Percentiles rank a stretch among this genome's conserved stretches.
phyloP scores from a whole-genome alignment of 2,888 invertebrate species.

The Spodoptera exigua region DNA sequence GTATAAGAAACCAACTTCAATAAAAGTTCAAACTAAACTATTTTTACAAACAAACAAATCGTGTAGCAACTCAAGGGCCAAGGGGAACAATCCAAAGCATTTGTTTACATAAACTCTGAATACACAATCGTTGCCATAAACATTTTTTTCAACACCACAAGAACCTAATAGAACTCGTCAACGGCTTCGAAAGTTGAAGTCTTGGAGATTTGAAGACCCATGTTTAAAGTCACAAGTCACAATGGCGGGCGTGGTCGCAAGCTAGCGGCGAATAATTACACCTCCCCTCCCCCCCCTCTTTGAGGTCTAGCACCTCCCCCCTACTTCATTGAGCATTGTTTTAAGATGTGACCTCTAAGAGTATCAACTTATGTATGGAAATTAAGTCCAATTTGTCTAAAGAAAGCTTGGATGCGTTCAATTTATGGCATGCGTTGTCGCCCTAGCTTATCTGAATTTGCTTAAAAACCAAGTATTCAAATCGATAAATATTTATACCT shows the following conservation, averaged over 20 bases:
- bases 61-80: too few species aligned
- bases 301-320: constrained; percentile 61
- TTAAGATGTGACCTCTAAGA: constrained; percentile 82
- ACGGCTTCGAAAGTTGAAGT: constrained; percentile 60
- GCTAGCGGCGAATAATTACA: constrained; percentile 85
- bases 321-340: constrained; percentile 84
- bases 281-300: constrained; percentile 61
- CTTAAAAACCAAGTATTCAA: too few species aligned
- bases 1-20: too few species aligned
- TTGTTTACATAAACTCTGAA: constrained; percentile 33
- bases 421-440: constrained; percentile 5
- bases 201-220: constrained; percentile 67
- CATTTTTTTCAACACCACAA: constrained; percentile 42
- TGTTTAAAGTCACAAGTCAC: constrained; percentile 71
- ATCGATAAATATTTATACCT: too few species aligned
- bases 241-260: constrained; percentile 86
- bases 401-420: constrained; percentile 29
- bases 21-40: background rate
- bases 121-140: constrained; percentile 25
- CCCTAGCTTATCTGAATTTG: background rate
- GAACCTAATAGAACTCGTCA: constrained; percentile 60
- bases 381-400: constrained; percentile 47
- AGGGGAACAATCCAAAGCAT: constrained; percentile 11
- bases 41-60: background rate
- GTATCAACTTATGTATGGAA: constrained; percentile 55